Base-by-base conservation (phyloP, 2,888 invertebrate genomes). In the Theodoxus fluviatilis region DNA sequence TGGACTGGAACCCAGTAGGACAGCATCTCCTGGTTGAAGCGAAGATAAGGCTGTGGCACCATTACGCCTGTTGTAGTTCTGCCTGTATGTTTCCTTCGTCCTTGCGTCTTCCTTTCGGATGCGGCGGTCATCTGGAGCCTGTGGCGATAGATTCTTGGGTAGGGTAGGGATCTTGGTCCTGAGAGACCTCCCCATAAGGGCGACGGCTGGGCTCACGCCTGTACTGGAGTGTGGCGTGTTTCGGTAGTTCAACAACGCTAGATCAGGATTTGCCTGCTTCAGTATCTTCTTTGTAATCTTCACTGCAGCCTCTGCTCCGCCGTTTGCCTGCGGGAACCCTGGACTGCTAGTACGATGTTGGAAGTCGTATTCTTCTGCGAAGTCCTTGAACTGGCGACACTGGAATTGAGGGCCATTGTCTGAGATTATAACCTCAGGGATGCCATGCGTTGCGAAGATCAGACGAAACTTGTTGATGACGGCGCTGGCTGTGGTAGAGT, bases 371-470 rank as follows among this genome's bases (percentile, higher is more conserved):
- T 68, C 33, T 25, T 1, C 9, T 2, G 68, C 61, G 47, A 68
- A 68, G 4, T 61, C 4, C 12, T 15, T 3, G 25, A 68, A 68
- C 28, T 68, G 47, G 1, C 25, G 1, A n/a, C 68, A 64, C 18
- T 64, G 63, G 38, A 69, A 69, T 37, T 69, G 63, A 0, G 69
- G 64, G 3, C 64, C 64, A 0, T 69, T 64, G 61, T 64, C 69
- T 3, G 52, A 37, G 2, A 52, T 4, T 2, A 64, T 52, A 28
- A 37, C n/a, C 0, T 69, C 69, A 9, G 69, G 69, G 0, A 69
- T 64, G 0, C 64, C 64, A 52, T 69, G 69, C 0, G 64, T 64
- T 1, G 64, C 18, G 9, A 69, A 69, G 0, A 69, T 1, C 28
- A 15, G 47, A 0, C 9, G 1, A 1, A 68, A 43, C 22, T 47